Base-by-base conservation (phyloP, 2,888 invertebrate species). In the Hirtodrosophila duncani region DNA sequence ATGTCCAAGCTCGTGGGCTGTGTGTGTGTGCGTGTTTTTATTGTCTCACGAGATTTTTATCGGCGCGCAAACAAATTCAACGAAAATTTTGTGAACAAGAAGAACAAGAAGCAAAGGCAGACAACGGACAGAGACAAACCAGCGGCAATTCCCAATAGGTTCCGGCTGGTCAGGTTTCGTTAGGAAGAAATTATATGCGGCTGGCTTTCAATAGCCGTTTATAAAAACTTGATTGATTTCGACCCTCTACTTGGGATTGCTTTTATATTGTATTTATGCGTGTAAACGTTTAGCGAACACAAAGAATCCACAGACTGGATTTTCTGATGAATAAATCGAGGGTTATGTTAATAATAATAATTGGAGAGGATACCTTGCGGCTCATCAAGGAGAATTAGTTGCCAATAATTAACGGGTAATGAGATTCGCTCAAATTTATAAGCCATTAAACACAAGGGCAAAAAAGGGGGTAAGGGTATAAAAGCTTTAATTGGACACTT, bases 211-310 rank as follows among this genome's bases (percentile, higher is more conserved):
- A 67, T 61, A 55, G 55, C 30, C 43, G 52, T 59, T 63, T 63
- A 66, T 58, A 56, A 66, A 63, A 66, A 44, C 50, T 70, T 67
- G 67, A 69, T 67, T 67, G 67, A 67, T 75, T 64, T 53, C 43
- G n/a, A 24, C 41, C 46, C 24, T 34, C 46, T 27, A 36, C 42
- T 34, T 31, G 18, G 1, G 27, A 13, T 46, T 41, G 51, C 50
- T 57, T 42, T 51, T 46, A 74, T 74, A 67, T 57, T 42, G 50
- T 46, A 74, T 74, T 71, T 75, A 75, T 79, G 77, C 77, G 71
- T 49, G 49, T 52, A 58, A 75, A 59, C 71, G 67, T 61, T 74
- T 60, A 60, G 56, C 69, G 63, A 52, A n/a, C 38, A 44, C 57
- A 34, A 24, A 45, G 46, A 44, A 43, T 31, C 41, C n/a, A n/a